Conservation (phyloP, 1,140 invertebrate genomes). For the Sminthurides bifidus region DNA sequence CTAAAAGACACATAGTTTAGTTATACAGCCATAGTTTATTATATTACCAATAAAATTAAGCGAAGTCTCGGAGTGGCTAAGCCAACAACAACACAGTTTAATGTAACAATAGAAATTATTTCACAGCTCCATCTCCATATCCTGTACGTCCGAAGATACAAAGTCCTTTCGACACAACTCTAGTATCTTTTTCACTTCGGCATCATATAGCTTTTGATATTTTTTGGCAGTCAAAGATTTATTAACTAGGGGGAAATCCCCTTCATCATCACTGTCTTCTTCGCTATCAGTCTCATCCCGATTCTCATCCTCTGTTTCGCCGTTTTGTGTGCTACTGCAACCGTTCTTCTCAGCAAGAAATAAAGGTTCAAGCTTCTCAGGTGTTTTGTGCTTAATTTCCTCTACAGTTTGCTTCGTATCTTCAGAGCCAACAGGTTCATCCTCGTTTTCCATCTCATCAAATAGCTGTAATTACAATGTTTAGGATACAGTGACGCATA, state of each 20-base stretch:
- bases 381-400: background rate
- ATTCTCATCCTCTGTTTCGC: background rate
- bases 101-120: no score
- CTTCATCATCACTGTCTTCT: background rate
- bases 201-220: background rate
- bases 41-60: no score
- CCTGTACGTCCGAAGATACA: background rate
- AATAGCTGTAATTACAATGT: no score
- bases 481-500: no score
- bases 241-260: background rate
- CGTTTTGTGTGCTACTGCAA: background rate
- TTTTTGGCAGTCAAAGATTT: background rate
- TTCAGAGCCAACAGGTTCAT: no score
- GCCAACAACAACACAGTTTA: no score
- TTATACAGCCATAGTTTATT: no score
- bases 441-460: no score
- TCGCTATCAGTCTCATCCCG: background rate
- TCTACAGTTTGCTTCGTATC: background rate
- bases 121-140: no score
- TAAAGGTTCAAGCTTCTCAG: background rate
- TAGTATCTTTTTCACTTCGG: background rate
- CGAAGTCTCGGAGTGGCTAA: no score
- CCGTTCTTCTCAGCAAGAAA: background rate
- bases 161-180: background rate
- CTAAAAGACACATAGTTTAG: no score